These are phyloP conservation scores for Sinentomon sp. DNA, from an alignment of 2,888 invertebrate species.

Conservation along the genomic window DNA sequence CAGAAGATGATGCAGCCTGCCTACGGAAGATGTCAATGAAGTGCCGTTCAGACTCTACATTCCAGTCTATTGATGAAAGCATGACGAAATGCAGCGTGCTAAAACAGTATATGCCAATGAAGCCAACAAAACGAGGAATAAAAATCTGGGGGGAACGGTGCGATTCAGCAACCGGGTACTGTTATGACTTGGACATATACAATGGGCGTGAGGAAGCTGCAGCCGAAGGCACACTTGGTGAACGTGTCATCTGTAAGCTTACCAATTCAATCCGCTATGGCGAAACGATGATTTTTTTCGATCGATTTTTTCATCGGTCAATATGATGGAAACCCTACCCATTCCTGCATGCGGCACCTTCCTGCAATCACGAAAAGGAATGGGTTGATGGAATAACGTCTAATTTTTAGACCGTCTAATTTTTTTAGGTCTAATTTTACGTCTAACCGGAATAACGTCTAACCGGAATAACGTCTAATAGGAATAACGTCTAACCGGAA, in stretches of 20 bases:
- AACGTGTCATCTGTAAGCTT: conserved; percentile 10
- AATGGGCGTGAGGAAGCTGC: conserved; percentile 6
- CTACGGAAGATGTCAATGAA: not conserved
- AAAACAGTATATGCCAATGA: conserved; percentile 12
- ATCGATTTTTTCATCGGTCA: conserved; percentile 6
- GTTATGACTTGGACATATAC: conserved; percentile 12
- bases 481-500: too few species aligned
- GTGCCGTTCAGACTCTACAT: not conserved
- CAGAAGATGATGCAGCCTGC: not conserved
- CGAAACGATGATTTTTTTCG: conserved; percentile 8
- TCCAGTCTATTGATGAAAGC: conserved; percentile 13
- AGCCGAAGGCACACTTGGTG: conserved; percentile 9
- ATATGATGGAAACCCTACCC: not conserved
- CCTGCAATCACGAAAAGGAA: too few species aligned
- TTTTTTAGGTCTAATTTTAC: too few species aligned
- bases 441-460: too few species aligned
- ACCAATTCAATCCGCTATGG: conserved; percentile 6
- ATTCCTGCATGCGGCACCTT: not conserved
- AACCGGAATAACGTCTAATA: too few species aligned
- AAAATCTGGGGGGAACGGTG: conserved; percentile 13
- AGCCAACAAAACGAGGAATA: conserved; percentile 13
- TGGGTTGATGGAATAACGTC: too few species aligned
- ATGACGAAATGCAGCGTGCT: conserved; percentile 12
- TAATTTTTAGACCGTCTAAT: too few species aligned
- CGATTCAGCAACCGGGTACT: conserved; percentile 10